These are phyloP conservation scores for Ylistrum balloti DNA, from an alignment of 1,140 invertebrate genomes.

Conservation along the genomic window DNA sequence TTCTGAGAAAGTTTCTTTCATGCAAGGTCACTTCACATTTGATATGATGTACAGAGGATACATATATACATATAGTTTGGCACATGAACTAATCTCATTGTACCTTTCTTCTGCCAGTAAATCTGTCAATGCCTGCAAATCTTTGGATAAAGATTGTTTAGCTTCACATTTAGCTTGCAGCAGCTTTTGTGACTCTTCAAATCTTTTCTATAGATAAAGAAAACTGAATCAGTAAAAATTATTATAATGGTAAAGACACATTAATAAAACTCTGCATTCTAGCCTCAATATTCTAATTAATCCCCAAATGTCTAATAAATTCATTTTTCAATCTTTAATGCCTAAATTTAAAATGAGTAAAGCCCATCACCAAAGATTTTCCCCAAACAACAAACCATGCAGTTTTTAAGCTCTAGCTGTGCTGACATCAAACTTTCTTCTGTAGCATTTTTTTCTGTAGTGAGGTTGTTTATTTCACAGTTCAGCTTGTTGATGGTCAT, in stretches of 20 bases:
- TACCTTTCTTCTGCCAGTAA: conserved; percentile 20
- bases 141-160: not conserved
- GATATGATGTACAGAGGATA: too few relatives aligned
- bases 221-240: not conserved
- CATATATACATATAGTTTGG: too few relatives aligned
- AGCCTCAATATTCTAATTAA: too few relatives aligned
- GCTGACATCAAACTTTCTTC: not conserved
- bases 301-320: too few relatives aligned
- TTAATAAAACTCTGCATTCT: too few relatives aligned
- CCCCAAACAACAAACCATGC: not conserved
- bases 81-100: not conserved
- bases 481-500: not conserved
- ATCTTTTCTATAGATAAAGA: not conserved
- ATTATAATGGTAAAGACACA: too few relatives aligned
- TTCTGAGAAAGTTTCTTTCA: too few relatives aligned
- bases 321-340: too few relatives aligned
- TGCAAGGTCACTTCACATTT: too few relatives aligned
- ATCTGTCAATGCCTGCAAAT: conserved; percentile 9
- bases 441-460: not conserved
- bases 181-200: not conserved
- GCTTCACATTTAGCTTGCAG: not conserved
- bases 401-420: not conserved
- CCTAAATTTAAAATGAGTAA: too few relatives aligned
- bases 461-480: not conserved
- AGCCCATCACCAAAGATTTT: too few relatives aligned